Evolutionary conservation across 2,797 vertebrate species (phyloP).

Genomic region (Hypotaenidia okinawae): DNA sequence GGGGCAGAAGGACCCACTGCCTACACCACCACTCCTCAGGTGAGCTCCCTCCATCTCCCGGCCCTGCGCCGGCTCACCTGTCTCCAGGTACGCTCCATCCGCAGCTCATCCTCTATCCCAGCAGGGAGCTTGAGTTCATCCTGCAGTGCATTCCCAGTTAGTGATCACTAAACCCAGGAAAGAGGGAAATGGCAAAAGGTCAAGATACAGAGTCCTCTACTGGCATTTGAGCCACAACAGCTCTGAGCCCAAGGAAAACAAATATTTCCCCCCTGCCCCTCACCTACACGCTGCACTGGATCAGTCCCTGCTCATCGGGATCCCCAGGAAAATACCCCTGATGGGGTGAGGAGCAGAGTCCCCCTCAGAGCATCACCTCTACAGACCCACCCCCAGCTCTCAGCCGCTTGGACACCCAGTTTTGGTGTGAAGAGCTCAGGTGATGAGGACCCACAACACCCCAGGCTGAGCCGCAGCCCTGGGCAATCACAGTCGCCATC

Average conservation of each 20-base stretch:
- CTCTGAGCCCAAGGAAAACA: neutral
- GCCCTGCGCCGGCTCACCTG: neutral
- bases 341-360: neutral
- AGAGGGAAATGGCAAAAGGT: neutral
- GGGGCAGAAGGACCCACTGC: neutral
- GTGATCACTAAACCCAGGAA: neutral
- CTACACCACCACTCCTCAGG: rapidly evolving
- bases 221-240: rapidly evolving
- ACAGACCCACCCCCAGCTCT: neutral
- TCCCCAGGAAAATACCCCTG: neutral
- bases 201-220: neutral
- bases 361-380: neutral
- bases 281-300: rapidly evolving
- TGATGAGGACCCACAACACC: neutral
- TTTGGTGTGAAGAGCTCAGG: neutral
- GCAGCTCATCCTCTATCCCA: neutral
- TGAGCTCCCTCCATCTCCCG: neutral
- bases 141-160: neutral
- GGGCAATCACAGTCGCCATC: neutral
- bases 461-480: neutral
- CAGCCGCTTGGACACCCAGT: neutral
- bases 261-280: too few species aligned
- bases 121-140: neutral
- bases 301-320: too few species aligned
- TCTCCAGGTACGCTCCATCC: neutral